Conservation (phyloP, 1,140 invertebrate species). For the Anastrepha ludens region DNA sequence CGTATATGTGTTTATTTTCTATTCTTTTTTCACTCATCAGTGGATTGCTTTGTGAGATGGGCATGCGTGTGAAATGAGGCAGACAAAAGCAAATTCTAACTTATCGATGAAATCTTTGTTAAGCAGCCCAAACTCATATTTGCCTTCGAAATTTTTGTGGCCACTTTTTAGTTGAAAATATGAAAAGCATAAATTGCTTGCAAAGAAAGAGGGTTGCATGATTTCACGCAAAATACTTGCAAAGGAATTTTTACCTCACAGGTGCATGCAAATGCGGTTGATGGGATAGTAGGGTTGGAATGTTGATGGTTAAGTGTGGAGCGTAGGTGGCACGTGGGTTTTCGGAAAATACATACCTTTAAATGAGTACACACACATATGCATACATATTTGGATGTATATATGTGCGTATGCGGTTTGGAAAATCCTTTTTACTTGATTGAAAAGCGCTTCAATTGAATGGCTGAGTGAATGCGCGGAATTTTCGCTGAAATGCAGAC, state of each 20-base stretch:
- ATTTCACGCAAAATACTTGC: neutral
- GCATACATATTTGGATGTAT: too few species aligned
- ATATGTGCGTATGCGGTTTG: neutral
- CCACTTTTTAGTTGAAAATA: conserved; percentile 13
- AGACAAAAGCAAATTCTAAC: conserved; percentile 33
- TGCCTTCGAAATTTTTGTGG: conserved; percentile 19
- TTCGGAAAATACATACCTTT: neutral
- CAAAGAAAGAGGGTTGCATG: neutral
- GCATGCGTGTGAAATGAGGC: conserved; percentile 16
- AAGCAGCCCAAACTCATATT: conserved; percentile 26
- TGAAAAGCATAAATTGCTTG: conserved; percentile 9
- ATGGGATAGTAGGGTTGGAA: neutral
- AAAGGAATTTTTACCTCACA: neutral
- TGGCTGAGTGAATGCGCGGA: conserved; percentile 17
- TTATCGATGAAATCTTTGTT: conserved; percentile 28
- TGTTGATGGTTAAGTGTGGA: neutral
- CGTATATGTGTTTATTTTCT: neutral
- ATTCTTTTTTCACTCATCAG: neutral
- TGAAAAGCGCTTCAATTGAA: conserved; percentile 16
- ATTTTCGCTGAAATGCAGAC: conserved; percentile 7
- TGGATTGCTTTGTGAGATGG: neutral
- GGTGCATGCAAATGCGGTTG: conserved; percentile 22
- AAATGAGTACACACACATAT: neutral
- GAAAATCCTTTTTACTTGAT: conserved; percentile 26
- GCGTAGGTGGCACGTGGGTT: neutral